These are phyloP conservation scores for Camponotus fellah DNA, from an alignment of 2,888 invertebrate genomes.

Conservation along the genomic window DNA sequence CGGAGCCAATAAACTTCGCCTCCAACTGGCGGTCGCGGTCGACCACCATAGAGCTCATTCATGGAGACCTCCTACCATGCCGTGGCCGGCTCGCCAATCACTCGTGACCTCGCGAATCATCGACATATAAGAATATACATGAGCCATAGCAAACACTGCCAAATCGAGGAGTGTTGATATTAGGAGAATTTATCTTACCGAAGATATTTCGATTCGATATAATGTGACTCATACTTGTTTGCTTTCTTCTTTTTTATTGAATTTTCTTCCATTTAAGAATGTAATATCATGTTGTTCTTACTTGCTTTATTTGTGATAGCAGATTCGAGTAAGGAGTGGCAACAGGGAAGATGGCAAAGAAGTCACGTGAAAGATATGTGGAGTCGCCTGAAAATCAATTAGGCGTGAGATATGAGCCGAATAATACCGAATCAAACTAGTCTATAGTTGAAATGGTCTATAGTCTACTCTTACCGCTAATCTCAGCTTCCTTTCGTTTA, in stretches of 20 bases:
- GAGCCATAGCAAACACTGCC: background rate
- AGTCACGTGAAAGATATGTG: background rate
- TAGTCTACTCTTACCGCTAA: background rate
- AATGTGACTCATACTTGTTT: conserved; percentile 3
- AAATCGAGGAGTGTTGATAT: background rate
- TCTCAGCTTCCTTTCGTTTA: background rate
- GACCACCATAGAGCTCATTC: conserved; percentile 87
- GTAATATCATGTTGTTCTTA: background rate
- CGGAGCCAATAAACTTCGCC: conserved; percentile 83
- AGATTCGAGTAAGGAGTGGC: conserved; percentile 3
- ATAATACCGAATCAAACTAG: background rate
- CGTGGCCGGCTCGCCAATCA: conserved; percentile 24
- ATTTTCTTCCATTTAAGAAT: background rate
- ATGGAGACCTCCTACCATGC: conserved; percentile 88
- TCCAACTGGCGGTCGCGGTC: conserved; percentile 80
- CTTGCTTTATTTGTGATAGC: background rate
- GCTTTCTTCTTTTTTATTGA: background rate
- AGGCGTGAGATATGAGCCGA: background rate
- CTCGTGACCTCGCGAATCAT: conserved; percentile 26
- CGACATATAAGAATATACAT: conserved; percentile 5
- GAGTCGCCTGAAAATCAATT: background rate
- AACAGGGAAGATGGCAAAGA: background rate
- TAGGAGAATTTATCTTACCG: background rate
- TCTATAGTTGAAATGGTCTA: background rate
- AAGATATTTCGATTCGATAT: background rate